Base-by-base conservation (phyloP, 2,113 vertebrate genomes). In the Chrysochloris asiatica region DNA sequence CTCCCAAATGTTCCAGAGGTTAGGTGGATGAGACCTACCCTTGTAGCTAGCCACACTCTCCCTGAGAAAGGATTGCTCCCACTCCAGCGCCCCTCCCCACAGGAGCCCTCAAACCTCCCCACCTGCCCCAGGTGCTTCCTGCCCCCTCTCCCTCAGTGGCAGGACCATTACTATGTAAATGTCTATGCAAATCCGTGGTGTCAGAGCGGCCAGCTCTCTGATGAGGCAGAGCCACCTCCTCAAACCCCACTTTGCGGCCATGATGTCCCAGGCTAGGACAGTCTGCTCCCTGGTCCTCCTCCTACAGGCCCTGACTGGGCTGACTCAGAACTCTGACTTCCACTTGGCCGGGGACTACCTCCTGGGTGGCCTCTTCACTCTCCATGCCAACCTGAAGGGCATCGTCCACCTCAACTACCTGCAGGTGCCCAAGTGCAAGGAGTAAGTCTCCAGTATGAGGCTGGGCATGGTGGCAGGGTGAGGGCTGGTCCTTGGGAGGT, bases 281-380 rank as follows among this genome's bases (percentile, higher is more conserved):
- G 3, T 93, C n/a, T 86, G 26, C 43, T 33, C 43, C 5, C 3
- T 92, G 4, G 2, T 75, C 10, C 26, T 96, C 36, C 75, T 94
- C 24, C 67, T 95, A 13, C 3, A 8, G 19, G 45, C 17, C 8
- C 33, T 71, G 45, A 47, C 45, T 0, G 9, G 6, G 56, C 14
- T 24, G 0, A 22, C 72, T 0, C 56, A 83, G 26, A 56, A 75
- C 56, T 92, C 95, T 0, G 97, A 98, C 10, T 97, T 98, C 95
- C 93, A 95, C 36, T 93, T 98, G 80, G 75, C 95, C 0, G 98
- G 98, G 0, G 96, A 99, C 92, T 98, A 98, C 80, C 94, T 96
- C 73, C 94, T 99, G 4, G 97, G 98, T 6, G 98, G 98, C 11
- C 94, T 98, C 72, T 99, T 99, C 82, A 97, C 98, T 47, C 96